Base-by-base conservation (phyloP, 2,113 vertebrate genomes). In the Charadrius vociferus region DNA sequence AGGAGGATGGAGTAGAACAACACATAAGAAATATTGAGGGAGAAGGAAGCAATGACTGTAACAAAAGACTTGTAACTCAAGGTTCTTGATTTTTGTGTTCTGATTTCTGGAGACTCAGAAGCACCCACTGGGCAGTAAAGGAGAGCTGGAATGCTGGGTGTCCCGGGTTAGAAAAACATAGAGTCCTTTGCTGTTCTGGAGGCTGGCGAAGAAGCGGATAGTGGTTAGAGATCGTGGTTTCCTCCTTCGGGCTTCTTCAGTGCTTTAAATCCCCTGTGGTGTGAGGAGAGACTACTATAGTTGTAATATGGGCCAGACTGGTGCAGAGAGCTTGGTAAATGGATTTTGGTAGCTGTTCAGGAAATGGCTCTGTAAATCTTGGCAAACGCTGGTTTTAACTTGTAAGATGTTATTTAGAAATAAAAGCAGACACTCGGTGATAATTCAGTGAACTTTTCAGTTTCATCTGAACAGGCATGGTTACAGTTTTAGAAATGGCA, bases 231-330 rank as follows among this genome's bases (percentile, higher is more conserved):
- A 21, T 47, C 7, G 1, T 7, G 12, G 23, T 26, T 43, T 50
- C 30, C 10, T 37, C 9, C 21, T 29, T n/a, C 4, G 4, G 24
- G 10, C 32, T n/a, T 7, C 32, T 22, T 34, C 9, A 22, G 36
- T 27, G 55, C 61, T 50, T 50, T 10, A 4, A 6, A 2, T 34
- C 23, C 17, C 24, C 6, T 24, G 20, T 12, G n/a, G 45, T 20
- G 19, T 43, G 36, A 53, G 71, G 26, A 43, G 50, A 49, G 58
- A 11, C 14, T 3, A 1, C n/a, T 56, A 6, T 0, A 1, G 43
- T 23, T 50, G 20, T n/a, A 18, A 6, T 11, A 10, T 2, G 9
- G 20, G 32, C 14, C 29, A 12, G 6, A 23, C 34, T 55, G 41
- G 8, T 43, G 29, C 49, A 14, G 34, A n/a, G 47, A 50, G 26